Evolutionary conservation across 1,140 invertebrate species (phyloP), one percentile per base, ranked within the genome.

Genomic region (Caenorhabditis remanei): DNA sequence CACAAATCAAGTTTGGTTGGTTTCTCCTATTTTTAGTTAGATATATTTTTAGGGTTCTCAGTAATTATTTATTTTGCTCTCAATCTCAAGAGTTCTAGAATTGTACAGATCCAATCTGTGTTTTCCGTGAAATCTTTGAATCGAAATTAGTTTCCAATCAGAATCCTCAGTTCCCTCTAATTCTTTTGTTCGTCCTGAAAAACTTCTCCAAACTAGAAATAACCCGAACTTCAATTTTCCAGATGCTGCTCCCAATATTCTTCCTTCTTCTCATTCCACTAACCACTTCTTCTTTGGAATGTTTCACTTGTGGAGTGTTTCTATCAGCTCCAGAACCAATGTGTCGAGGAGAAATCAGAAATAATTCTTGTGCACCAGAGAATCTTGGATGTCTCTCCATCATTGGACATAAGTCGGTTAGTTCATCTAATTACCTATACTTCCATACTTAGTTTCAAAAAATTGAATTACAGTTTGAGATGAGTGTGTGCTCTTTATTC

Each of bases 301-400:
- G 71, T 24, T 79, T 79, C 71, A 79, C 71, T 0, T 79, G 71
- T 50, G 71, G 71, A 21, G 71, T 79, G 1, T 79, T 79, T 4
- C 46, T 79, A 16, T 79, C 71, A 8, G 71, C 71, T 24, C 71
- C 71, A 4, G 71, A 79, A 21, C 71, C 71, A 79, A 79, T 79
- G 71, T 79, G 71, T 50, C 71, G 71, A 3, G 71, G 71, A 19
- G 71, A 79, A 24, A 50, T 79, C 9, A 19, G 71, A 50, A 79
- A 79, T 24, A 50, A 79, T n/a, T 79, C 71, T 7, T 79, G 71
- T 79, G 71, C 71, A 7, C 71, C 71, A 0, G 71, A 79, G n/a
- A 79, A 79, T 24, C n/a, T 79, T 8, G 71, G 71, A 53, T 79
- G 71, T n/a, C 46, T 79, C 8, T 79, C 71, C 1, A 79, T 79